phyloP scores from a whole-genome alignment of 2,113 vertebrate genomes.

The Corythaixoides concolor region DNA sequence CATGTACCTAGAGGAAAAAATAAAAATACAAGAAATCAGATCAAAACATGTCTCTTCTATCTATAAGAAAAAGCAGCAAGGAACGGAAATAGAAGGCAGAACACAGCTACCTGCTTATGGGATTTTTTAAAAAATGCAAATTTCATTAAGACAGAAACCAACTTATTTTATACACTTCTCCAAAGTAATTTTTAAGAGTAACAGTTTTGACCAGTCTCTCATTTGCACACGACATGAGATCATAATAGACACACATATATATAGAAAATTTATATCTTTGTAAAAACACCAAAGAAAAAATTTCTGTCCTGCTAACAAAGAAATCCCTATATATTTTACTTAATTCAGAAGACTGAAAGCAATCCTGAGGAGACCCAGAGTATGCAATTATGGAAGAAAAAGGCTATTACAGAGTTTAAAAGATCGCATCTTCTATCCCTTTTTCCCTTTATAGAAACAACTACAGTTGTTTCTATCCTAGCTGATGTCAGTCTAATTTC shows the following conservation, averaged over 20 bases:
- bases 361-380: background rate
- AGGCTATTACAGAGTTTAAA: background rate
- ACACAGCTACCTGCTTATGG: background rate
- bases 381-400: background rate
- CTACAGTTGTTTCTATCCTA: background rate
- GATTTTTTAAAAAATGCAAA: background rate
- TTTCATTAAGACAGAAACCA: background rate
- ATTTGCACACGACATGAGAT: background rate
- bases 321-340: background rate
- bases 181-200: background rate
- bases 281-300: background rate
- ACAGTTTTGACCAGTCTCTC: background rate
- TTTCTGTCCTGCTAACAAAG: background rate
- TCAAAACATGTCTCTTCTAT: background rate
- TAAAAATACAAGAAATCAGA: background rate
- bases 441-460: background rate
- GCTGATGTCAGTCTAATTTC: background rate
- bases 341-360: background rate
- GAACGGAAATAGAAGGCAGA: background rate
- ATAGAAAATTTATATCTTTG: background rate
- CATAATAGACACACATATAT: background rate
- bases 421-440: background rate
- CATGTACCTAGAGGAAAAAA: background rate
- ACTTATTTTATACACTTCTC: background rate
- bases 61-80: background rate